Conservation (phyloP, 2,888 invertebrate species). For the Euzetes globulus region DNA sequence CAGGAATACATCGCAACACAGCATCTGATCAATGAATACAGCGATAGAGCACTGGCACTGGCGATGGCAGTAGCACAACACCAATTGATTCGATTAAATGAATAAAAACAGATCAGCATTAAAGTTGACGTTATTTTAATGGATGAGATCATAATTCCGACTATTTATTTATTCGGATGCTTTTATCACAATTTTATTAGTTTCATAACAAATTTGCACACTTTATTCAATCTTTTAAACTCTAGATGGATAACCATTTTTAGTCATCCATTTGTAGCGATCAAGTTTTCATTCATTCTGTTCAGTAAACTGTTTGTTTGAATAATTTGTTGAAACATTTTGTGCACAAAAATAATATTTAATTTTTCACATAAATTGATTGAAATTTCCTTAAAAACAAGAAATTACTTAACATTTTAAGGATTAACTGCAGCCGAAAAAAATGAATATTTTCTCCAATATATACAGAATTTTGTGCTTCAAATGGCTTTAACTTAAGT, state of each 20-base stretch:
- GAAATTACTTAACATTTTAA: neutral
- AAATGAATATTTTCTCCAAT: neutral
- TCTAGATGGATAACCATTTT: neutral
- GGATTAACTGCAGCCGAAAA: neutral
- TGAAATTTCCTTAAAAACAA: neutral
- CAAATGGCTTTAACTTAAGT: neutral
- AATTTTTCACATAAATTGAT: neutral
- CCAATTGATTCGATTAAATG: neutral
- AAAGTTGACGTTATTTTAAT: constrained; percentile 10
- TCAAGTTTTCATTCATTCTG: no score
- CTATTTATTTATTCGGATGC: neutral
- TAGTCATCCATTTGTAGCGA: no score
- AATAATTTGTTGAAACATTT: no score
- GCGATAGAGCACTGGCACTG: neutral
- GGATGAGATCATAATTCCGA: neutral
- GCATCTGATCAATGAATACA: neutral
- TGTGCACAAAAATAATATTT: no score
- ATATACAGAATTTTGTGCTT: neutral
- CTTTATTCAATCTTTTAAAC: neutral
- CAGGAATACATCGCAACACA: constrained; percentile 4
- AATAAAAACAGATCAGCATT: neutral
- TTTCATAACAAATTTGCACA: neutral
- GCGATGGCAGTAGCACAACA: neutral
- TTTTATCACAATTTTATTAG: neutral
- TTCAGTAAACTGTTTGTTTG: no score